Base-by-base conservation (phyloP, 2,888 invertebrate species). In the Plutella xylostella region DNA sequence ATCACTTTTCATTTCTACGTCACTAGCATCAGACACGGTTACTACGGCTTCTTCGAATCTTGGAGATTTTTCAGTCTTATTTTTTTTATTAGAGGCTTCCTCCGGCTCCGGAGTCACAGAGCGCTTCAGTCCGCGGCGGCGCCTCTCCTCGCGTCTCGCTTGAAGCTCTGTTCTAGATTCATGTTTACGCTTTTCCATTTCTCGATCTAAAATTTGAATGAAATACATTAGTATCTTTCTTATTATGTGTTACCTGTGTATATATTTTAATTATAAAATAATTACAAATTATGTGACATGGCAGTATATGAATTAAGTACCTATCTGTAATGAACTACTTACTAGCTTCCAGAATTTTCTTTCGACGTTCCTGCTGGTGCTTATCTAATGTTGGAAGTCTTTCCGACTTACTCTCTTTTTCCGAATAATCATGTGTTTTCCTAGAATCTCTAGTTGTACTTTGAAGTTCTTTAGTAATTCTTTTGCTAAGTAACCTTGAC, bases 141-240 rank as follows among this genome's bases (percentile, higher is more conserved):
- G 78, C 33, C 87, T 73, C 51, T 87, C 85, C 57, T 88, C 82
- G 35, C 93, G 86, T 12, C 93, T 85, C 0, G 92, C 90, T 66
- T 92, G 91, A 14, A 92, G 68, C 63, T 93, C 93, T 44, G 87
- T 85, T 18, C 90, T 85, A 0, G 91, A 91, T 43, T 88, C 88
- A 65, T 92, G 90, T 68, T 92, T 93, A 45, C 92, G 86, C 55
- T 91, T 87, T 2, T 90, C 90, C 87, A 90, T 92, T 75, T 93
- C 91, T 22, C 92, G 79, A 59, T 91, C 91, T 80, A 55, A 15
- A 73, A 71, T 48, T 44, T 45, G 45, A 46, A 48, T 35, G 42
- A 34, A 18, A 39, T 37, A 15, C 45, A 41, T 42, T 9, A 45
- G 35, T 25, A 39, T 42, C 21, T 43, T 31, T 15, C 45, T 38